Evolutionary conservation across 2,113 vertebrate genomes (phyloP).

Genomic region (Daubentonia madagascariensis): DNA sequence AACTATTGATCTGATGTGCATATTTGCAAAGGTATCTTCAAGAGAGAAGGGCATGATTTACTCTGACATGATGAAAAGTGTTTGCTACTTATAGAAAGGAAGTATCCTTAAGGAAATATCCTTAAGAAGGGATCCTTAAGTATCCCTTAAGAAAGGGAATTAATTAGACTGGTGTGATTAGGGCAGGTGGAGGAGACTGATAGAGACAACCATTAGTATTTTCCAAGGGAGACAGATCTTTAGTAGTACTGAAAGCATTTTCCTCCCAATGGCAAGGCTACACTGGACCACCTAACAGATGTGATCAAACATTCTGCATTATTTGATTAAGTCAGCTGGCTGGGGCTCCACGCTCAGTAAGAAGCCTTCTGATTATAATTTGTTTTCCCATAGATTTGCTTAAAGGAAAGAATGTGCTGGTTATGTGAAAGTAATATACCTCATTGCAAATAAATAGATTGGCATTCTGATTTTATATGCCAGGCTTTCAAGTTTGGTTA

Average conservation of each 20-base stretch:
- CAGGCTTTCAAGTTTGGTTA: not conserved
- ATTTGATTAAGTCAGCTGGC: not conserved
- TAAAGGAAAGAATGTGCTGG: not conserved
- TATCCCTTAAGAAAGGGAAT: not conserved
- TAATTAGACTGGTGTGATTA: not conserved
- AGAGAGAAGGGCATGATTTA: not conserved
- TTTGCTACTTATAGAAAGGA: slow-evolving; percentile 11
- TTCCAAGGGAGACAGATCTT: not conserved
- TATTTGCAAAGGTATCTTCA: not conserved
- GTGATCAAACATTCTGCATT: not conserved
- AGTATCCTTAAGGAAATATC: not conserved
- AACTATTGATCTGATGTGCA: not conserved
- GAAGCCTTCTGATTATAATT: not conserved
- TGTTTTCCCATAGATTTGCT: not conserved
- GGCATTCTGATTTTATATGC: slow-evolving; percentile 21
- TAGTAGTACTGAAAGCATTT: not conserved
- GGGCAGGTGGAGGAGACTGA: not conserved
- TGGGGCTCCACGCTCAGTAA: not conserved
- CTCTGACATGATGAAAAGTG: not conserved
- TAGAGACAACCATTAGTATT: not conserved
- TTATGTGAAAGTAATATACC: not conserved
- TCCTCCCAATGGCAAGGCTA: not conserved
- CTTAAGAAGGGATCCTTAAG: too few relatives aligned
- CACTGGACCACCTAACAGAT: not conserved
- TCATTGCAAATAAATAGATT: not conserved